These are phyloP conservation scores for Mesopsocus fuscifrons DNA, from an alignment of 2,888 invertebrate genomes.

Conservation along the genomic window DNA sequence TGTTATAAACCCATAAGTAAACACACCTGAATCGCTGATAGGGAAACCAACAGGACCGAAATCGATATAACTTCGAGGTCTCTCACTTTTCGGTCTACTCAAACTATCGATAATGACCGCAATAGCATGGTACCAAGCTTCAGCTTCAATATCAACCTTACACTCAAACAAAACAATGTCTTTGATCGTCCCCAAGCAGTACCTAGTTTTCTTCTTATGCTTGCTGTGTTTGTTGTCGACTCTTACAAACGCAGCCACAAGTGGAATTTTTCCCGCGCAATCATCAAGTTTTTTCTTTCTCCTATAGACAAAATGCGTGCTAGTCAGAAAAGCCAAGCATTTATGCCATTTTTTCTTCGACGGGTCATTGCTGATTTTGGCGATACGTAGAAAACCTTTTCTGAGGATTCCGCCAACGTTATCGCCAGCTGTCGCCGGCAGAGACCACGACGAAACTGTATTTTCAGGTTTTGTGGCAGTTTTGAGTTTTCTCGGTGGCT, in stretches of 20 bases:
- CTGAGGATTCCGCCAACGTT: neutral
- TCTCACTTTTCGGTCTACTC: no score
- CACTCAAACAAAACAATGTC: neutral
- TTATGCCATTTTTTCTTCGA: neutral
- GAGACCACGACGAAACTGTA: neutral
- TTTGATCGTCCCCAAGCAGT: no score
- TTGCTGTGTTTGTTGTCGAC: no score
- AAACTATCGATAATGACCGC: neutral
- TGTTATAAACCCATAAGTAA: no score
- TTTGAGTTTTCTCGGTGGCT: constrained; percentile 16
- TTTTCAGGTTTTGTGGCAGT: neutral
- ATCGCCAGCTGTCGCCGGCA: neutral
- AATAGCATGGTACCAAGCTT: constrained; percentile 6
- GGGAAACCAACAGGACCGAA: no score
- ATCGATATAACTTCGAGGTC: no score
- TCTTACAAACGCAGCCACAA: no score
- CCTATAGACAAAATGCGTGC: neutral
- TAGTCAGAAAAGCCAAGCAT: neutral
- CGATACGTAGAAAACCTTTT: neutral
- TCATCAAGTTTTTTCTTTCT: no score
- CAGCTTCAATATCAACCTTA: neutral
- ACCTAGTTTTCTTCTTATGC: no score
- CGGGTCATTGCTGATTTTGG: neutral
- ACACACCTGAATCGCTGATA: no score
- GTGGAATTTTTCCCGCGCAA: no score